These are phyloP conservation scores for Papilio xuthus DNA, from an alignment of 1,140 invertebrate species.

Conservation along the genomic window DNA sequence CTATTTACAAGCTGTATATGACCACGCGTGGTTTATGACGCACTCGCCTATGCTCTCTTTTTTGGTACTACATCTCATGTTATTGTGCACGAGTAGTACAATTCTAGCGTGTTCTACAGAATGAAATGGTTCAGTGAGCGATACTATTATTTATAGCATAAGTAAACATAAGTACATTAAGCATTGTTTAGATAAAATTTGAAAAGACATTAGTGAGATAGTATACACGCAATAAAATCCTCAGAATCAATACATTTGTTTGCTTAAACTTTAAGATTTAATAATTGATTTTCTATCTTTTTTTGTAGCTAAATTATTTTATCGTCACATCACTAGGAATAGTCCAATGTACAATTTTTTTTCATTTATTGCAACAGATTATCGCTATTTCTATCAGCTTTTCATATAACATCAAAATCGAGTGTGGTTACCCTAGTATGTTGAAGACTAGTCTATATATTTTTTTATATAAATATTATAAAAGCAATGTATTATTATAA, in stretches of 20 bases:
- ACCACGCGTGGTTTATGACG: background rate
- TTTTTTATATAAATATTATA: slow-evolving; percentile 6
- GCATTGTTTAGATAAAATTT: slow-evolving; percentile 48
- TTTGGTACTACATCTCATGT: background rate
- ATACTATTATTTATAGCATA: slow-evolving; percentile 17
- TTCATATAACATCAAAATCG: background rate
- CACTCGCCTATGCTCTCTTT: background rate
- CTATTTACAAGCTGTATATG: background rate
- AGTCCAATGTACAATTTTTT: background rate
- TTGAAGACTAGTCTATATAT: background rate
- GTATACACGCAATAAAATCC: slow-evolving; percentile 19
- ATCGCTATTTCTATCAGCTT: background rate
- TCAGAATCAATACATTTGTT: background rate
- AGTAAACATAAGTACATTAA: slow-evolving; percentile 34
- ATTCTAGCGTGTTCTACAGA: background rate
- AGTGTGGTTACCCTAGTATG: background rate
- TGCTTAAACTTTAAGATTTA: background rate
- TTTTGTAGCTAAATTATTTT: background rate
- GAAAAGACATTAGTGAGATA: slow-evolving; percentile 77
- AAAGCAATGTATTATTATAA: background rate
- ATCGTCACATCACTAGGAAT: background rate
- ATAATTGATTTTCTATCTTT: background rate
- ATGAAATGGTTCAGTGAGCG: slow-evolving; percentile 1
- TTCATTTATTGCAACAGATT: background rate
- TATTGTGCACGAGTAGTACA: background rate